phyloP scores from a whole-genome alignment of 2,113 vertebrate genomes.

The Platichthys stellatus region DNA sequence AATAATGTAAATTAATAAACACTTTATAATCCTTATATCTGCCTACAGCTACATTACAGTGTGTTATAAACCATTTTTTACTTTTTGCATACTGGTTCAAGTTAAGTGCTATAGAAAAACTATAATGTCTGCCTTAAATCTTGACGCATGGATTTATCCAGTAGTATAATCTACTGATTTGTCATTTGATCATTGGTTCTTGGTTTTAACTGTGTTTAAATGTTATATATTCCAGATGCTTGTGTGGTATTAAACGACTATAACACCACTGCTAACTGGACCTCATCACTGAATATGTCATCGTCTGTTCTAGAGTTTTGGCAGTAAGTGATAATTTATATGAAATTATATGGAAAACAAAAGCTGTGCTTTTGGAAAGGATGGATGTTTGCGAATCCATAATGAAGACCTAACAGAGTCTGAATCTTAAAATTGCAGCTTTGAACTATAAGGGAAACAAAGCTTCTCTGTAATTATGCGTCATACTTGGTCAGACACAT shows the following conservation, averaged over 20 bases:
- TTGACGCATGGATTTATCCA: too few species aligned
- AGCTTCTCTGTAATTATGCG: too few species aligned
- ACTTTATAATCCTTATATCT: background rate
- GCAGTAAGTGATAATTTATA: conserved; percentile 84
- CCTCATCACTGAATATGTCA: conserved; percentile 75
- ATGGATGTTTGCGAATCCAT: too few species aligned
- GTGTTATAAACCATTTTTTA: background rate
- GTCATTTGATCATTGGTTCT: background rate
- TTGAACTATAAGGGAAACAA: too few species aligned
- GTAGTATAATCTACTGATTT: background rate
- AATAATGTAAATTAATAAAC: too few species aligned
- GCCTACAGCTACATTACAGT: background rate
- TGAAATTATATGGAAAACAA: background rate
- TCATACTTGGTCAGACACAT: too few species aligned
- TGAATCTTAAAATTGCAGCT: too few species aligned
- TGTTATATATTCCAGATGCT: conserved; percentile 77
- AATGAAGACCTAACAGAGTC: too few species aligned
- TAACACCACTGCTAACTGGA: conserved; percentile 73
- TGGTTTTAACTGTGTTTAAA: background rate
- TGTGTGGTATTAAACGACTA: conserved; percentile 82
- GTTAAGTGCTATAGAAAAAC: background rate
- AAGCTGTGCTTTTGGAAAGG: too few species aligned
- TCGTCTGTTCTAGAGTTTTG: conserved; percentile 91
- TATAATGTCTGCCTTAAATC: background rate
- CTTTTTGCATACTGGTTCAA: background rate